phyloP scores from a whole-genome alignment of 2,113 vertebrate species.

The Neotoma lepida region DNA sequence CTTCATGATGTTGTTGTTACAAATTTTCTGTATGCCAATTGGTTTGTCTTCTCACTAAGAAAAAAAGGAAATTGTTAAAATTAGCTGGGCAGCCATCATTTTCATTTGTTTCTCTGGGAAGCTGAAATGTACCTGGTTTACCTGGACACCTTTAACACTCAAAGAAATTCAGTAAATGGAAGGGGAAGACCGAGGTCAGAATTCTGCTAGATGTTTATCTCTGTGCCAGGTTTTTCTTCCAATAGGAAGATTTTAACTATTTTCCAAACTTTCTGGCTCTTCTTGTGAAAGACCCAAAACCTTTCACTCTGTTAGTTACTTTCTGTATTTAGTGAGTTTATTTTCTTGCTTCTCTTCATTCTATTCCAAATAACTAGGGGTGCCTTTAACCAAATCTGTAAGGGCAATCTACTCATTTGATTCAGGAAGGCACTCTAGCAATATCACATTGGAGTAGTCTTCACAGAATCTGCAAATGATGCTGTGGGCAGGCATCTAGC shows the following conservation, averaged over 20 bases:
- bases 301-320: neutral
- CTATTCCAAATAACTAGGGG: neutral
- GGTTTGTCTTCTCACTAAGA: neutral
- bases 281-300: neutral
- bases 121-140: neutral
- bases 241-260: neutral
- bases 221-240: neutral
- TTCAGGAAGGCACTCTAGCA: neutral
- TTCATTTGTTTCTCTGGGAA: neutral
- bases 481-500: neutral
- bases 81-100: neutral
- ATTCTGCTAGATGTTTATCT: neutral
- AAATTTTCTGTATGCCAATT: neutral
- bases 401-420: neutral
- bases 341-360: neutral
- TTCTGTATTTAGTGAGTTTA: neutral
- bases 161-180: neutral
- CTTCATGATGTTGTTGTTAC: neutral
- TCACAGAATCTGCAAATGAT: neutral
- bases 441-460: neutral
- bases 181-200: neutral
- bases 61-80: neutral
- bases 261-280: neutral
- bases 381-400: neutral
- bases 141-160: neutral